phyloP scores from a whole-genome alignment of 2,888 invertebrate species.

The Cephus runcator region DNA sequence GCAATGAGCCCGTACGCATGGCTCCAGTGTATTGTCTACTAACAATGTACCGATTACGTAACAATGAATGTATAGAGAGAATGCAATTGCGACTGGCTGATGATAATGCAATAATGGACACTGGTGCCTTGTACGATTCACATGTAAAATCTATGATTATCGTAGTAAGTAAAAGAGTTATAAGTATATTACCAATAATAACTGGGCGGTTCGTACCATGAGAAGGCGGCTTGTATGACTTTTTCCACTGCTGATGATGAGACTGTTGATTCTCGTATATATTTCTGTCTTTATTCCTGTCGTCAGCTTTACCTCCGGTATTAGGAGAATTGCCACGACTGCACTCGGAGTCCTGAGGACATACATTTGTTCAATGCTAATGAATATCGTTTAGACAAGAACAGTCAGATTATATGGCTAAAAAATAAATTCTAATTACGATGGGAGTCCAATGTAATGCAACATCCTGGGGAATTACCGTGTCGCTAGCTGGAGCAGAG shows the following conservation, averaged over 20 bases:
- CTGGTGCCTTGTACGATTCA: not conserved
- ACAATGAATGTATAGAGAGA: not conserved
- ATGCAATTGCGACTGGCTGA: not conserved
- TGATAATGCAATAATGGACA: not conserved
- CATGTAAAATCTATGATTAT: not conserved
- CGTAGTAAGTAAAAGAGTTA: not conserved
- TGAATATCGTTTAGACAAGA: not conserved
- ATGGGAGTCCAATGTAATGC: not conserved
- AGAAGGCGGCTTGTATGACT: constrained; percentile 54
- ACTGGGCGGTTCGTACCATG: constrained; percentile 45
- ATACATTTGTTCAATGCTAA: not conserved
- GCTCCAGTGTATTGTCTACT: not conserved
- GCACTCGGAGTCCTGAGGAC: constrained; percentile 59
- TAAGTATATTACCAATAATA: not conserved
- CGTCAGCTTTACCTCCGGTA: constrained; percentile 56
- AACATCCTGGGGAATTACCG: constrained; percentile 42
- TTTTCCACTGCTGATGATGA: constrained; percentile 55
- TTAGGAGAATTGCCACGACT: constrained; percentile 64
- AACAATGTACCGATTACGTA: not conserved
- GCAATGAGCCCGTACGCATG: not conserved
- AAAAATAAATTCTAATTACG: constrained; percentile 6
- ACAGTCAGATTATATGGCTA: not conserved
- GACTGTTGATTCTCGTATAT: constrained; percentile 52
- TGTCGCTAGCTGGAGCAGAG: constrained; percentile 63
- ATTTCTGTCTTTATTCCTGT: constrained; percentile 55